Evolutionary conservation across 2,888 invertebrate species (phyloP).

Genomic region (Stegana nigrithorax): DNA sequence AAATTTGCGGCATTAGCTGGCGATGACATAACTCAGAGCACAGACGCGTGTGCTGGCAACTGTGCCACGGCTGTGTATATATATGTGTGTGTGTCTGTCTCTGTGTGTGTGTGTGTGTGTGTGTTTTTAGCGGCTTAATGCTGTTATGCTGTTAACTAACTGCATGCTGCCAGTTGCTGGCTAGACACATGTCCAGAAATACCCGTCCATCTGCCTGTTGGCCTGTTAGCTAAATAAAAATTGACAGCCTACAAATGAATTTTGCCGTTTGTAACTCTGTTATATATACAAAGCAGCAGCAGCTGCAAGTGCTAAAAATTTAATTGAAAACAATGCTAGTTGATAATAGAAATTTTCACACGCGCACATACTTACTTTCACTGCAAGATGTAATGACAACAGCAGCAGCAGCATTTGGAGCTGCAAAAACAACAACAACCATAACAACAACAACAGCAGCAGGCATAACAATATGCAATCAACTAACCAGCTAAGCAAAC

Average conservation of each 20-base stretch:
- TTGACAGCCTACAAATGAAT: too few relatives aligned
- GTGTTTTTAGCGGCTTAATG: not conserved
- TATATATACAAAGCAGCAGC: too few relatives aligned
- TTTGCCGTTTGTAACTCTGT: too few relatives aligned
- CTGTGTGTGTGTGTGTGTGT: not conserved
- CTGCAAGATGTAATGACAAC: not conserved
- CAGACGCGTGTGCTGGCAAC: not conserved
- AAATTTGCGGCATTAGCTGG: not conserved
- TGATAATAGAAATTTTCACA: too few relatives aligned
- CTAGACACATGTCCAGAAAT: not conserved
- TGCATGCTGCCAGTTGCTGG: not conserved
- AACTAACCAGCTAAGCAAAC: too few relatives aligned
- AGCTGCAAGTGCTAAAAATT: too few relatives aligned
- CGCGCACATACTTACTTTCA: slow-evolving; percentile 8
- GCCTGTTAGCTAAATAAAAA: slow-evolving; percentile 11
- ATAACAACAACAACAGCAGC: too few relatives aligned
- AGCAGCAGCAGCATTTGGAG: slow-evolving; percentile 33
- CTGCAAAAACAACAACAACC: slow-evolving; percentile 32
- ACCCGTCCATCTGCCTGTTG: too few relatives aligned
- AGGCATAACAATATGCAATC: too few relatives aligned
- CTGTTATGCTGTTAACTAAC: not conserved
- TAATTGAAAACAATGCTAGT: too few relatives aligned
- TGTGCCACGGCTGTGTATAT: too few relatives aligned
- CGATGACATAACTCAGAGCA: slow-evolving; percentile 9
- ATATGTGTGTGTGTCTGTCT: not conserved